Conservation (phyloP, 2,888 invertebrate genomes). For the Lasioglossum villosulum region DNA sequence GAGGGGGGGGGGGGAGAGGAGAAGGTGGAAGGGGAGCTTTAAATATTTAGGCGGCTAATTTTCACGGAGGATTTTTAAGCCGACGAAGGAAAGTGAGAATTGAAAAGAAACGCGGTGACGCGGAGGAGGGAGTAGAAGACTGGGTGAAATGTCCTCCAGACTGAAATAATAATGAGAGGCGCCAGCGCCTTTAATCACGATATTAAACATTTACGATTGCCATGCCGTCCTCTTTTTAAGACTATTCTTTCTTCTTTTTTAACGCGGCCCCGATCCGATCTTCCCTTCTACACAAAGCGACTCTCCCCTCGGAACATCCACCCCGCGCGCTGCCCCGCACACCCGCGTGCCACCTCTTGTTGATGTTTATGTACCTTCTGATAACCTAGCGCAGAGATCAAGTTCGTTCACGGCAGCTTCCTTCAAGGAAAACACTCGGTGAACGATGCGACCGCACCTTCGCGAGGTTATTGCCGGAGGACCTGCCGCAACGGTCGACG, state of each 20-base stretch:
- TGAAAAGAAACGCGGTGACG: constrained; percentile 78
- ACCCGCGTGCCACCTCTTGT: constrained; percentile 54
- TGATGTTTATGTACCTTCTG: constrained; percentile 67
- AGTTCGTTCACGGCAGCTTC: constrained; percentile 32
- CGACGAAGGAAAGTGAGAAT: constrained; percentile 78
- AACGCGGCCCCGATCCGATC: constrained; percentile 71
- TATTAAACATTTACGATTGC: constrained; percentile 84
- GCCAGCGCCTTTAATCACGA: constrained; percentile 84
- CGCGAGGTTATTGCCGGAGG: constrained; percentile 47
- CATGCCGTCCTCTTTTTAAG: constrained; percentile 73
- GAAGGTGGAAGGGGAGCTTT: constrained; percentile 69
- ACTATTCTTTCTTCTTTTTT: constrained; percentile 61
- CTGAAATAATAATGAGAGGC: constrained; percentile 84
- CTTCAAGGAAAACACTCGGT: constrained; percentile 20
- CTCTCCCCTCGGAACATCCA: constrained; percentile 13
- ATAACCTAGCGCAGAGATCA: constrained; percentile 66
- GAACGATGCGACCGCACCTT: constrained; percentile 36
- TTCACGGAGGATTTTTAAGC: constrained; percentile 80
- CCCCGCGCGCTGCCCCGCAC: constrained; percentile 23
- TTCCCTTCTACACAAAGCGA: constrained; percentile 66
- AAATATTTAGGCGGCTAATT: constrained; percentile 83
- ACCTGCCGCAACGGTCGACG: not conserved
- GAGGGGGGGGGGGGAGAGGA: not conserved
- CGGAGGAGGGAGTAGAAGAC: constrained; percentile 58
- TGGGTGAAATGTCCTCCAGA: constrained; percentile 81